Evolutionary conservation across 2,797 vertebrate species (phyloP), one percentile per base, ranked within the genome.

Genomic region (Lepus oiostolus): DNA sequence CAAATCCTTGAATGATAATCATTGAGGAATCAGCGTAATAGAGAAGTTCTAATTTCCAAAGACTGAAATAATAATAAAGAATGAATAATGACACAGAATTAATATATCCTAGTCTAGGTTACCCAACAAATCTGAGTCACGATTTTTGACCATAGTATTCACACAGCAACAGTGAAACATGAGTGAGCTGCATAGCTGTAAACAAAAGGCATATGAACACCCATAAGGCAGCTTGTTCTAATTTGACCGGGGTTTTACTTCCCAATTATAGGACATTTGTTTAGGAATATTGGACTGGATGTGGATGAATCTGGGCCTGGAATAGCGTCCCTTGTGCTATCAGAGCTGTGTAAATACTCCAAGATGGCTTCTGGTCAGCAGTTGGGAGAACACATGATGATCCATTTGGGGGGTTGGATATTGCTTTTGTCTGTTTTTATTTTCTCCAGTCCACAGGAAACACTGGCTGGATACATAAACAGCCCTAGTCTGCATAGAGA

Each of bases 1-100:
- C 32, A 95, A 83, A 85, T 70, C 32, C 26, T 42, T 60, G 32
- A 79, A 85, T 76, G 21, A 47, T 58, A 82, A 83, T 52, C 7
- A 42, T 2, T 11, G 4, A 81, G 38, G 88, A 58, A 68, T 65
- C 6, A 2, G 83, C 22, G 47, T 65, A 81, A 79, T 19, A 21
- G 7, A 82, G 50, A 82, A 50, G 21, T 26, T 85, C 38, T 77
- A 54, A 87, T 77, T 90, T 89, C 58, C 80, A 71, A 94, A 93
- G 14, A 47, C 17, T 82, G 17, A 77, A 93, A 86, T 5, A 85
- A 68, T 35, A 93, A 50, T 50, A 38, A 38, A 32, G 4, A 38
- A 42, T 35, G 35, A 72, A 76, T 67, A 21, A 76, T 21, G 7
- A 11, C 30, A 58, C 52, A 76, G 26, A 72, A 3, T n/a, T 71